phyloP scores from a whole-genome alignment of 2,797 vertebrate genomes.

The Remorina albescens region DNA sequence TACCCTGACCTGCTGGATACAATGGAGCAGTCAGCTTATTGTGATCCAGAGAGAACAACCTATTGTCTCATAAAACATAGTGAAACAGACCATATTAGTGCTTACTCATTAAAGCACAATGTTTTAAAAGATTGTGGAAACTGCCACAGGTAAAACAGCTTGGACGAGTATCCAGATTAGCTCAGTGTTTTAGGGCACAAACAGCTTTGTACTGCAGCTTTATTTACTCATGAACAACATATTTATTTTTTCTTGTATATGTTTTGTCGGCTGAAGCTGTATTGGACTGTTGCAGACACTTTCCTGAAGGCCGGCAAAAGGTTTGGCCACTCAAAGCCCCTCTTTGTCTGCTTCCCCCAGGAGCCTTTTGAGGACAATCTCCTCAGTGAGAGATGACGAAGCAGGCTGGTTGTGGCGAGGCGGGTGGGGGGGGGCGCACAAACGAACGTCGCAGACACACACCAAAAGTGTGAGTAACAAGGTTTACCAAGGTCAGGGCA shows the following conservation, averaged over 20 bases:
- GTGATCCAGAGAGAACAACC: slow-evolving; percentile 27
- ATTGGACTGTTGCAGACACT: slow-evolving; percentile 8
- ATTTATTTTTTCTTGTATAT: slow-evolving; percentile 9
- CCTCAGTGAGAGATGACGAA: slow-evolving; percentile 45
- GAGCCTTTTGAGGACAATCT: slow-evolving; percentile 40
- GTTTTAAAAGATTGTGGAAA: slow-evolving; percentile 19
- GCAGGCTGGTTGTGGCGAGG: slow-evolving; percentile 45
- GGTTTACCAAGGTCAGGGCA: slow-evolving; percentile 39
- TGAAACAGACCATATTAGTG: slow-evolving; percentile 42
- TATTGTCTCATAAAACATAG: slow-evolving; percentile 46
- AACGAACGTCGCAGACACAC: slow-evolving; percentile 62
- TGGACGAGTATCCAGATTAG: slow-evolving; percentile 23
- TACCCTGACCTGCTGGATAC: slow-evolving; percentile 21
- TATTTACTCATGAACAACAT: slow-evolving; percentile 28
- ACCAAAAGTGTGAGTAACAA: slow-evolving; percentile 59
- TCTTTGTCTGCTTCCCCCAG: slow-evolving; percentile 51
- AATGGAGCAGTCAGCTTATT: neutral
- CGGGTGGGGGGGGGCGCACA: slow-evolving; percentile 14
- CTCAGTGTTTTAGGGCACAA: slow-evolving; percentile 25
- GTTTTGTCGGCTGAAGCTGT: slow-evolving; percentile 15
- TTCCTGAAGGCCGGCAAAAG: slow-evolving; percentile 20
- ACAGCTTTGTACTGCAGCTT: slow-evolving; percentile 25
- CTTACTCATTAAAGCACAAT: slow-evolving; percentile 19
- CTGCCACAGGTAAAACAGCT: slow-evolving; percentile 26
- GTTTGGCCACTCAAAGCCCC: slow-evolving; percentile 45